Evolutionary conservation across 2,797 vertebrate genomes (phyloP), one percentile per base, ranked within the genome.

Genomic region (Erpetoichthys calabaricus): DNA sequence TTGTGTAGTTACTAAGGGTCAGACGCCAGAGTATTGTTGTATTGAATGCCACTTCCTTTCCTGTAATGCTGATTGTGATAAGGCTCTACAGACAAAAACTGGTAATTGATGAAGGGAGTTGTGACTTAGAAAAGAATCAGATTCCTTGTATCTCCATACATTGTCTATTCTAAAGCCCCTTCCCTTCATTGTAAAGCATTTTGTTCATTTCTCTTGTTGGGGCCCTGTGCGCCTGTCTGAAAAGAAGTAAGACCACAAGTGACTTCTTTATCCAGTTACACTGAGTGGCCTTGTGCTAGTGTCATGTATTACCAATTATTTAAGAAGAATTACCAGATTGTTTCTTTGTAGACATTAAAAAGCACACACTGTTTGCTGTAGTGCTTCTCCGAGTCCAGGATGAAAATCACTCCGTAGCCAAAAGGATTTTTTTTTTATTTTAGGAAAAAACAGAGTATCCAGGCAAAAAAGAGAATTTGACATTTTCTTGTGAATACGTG

Each of bases 271-370:
- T 94, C 80, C 78, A 77, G 77, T 82, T 70, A 85, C 68, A 91
- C 87, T 93, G 90, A 86, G 83, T 88, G 81, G 85, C 88, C 91
- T 89, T 93, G 89, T 94, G 88, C 86, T 83, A 83, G 79, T 78
- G 83, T 87, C 83, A 87, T 87, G 76, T 80, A 82, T 88, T 89
- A 84, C 80, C 88, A 89, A 89, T 90, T 91, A 89, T 87, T 76
- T 81, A 76, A 65, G 60, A 82, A 90, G 89, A 91, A 89, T 89
- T 84, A 76, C 75, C 77, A 76, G 94, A 80, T 90, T 92, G 87
- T 90, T 81, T 87, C 81, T 89, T 84, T 90, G 88, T 88, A 70
- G 75, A 72, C 74, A 63, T 71, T 69, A 73, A 83, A 84, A 82
- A 86, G 82, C 25, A 25, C 25, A 25, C 25, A 25, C 25, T 25